Evolutionary conservation across 2,797 vertebrate species (phyloP), one percentile per base, ranked within the genome.

Genomic region (Alcedo quadribrachys): DNA sequence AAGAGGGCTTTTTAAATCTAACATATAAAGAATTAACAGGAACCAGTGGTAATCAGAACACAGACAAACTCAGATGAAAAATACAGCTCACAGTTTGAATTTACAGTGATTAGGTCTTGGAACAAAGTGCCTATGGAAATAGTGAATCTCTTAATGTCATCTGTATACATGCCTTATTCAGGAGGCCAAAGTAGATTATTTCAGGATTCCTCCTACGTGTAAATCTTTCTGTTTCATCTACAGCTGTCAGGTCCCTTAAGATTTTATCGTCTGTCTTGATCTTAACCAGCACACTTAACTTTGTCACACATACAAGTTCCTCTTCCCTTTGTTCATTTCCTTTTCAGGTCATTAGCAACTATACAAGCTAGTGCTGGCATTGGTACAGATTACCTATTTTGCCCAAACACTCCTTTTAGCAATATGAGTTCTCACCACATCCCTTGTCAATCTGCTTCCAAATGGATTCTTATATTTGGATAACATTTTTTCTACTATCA

Each of bases 11-110:
- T 54, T 81, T 68, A 12, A 84, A 35, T 46, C 33, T 40, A 76
- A 32, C 10, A 55, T 43, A 68, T 51, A 73, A 85, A 87, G 35
- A 28, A 15, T 53, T 54, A 67, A 84, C 18, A 86, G 65, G 89
- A 77, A 51, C 2, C 24, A 33, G 15, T 62, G 17, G 55, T 87
- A 85, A 33, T 50, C 37, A 48, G 48, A 81, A 85, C 10, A 60
- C 33, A 63, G n/a, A 42, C 30, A 87, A 92, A 89, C 71, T 81
- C 62, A 66, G 48, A 62, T 42, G 19, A 83, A 92, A 90, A 95
- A 75, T 24, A 58, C 4, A 85, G 20, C 22, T 19, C 33, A n/a
- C 22, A 62, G 19, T 60, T 89, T 87, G 62, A 78, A 83, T 79
- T 71, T 30, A 77, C 16, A 53, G 25, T 48, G 33, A 92, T 81